Evolutionary conservation across 2,113 vertebrate genomes (phyloP), one percentile per base, ranked within the genome.

Genomic region (Porphyrio hochstetteri): DNA sequence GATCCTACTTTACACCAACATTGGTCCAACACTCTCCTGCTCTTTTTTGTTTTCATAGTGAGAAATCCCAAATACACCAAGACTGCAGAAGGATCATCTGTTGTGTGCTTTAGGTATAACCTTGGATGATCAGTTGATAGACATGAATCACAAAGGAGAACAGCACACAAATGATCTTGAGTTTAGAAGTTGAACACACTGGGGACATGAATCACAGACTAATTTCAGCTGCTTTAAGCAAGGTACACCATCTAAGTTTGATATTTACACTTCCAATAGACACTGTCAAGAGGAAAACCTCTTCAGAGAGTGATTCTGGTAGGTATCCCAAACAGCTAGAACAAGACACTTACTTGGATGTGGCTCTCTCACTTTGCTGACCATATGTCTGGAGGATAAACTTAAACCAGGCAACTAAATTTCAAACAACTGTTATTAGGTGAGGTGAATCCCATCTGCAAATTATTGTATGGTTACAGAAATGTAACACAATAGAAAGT

Each of bases 231-330:
- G 13, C 5, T 79, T 80, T 42, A 88, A 72, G 23, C 4, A 68
- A 72, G 18, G 5, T 0, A 0, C 2, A 1, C 3, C 16, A 13
- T 31, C 31, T 29, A 55, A 40, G 2, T 61, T 82, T 18, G 5
- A 33, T 56, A 35, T 61, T 76, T 80, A 53, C 8, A 9, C 46
- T 82, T 90, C 42, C 8, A n/a, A 2, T 79, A n/a, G 57, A 28
- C 44, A 36, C 17, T 42, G 21, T 8, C 1, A 8, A 76, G 42
- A 56, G 16, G 11, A 85, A 71, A 67, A 46, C 8, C 19, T 76
- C 67, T 76, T 50, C 33, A 71, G 33, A 75, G n/a, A 13, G 17
- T 13, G 19, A 19, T 78, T 82, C 48, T 40, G 27, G 21, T 33
- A 42, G 25, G 4, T 44, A 23, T 36, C 10, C 16, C 36, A 71